Evolutionary conservation across 2,797 vertebrate genomes (phyloP), one percentile per base, ranked within the genome.

Genomic region (Poecilia picta): DNA sequence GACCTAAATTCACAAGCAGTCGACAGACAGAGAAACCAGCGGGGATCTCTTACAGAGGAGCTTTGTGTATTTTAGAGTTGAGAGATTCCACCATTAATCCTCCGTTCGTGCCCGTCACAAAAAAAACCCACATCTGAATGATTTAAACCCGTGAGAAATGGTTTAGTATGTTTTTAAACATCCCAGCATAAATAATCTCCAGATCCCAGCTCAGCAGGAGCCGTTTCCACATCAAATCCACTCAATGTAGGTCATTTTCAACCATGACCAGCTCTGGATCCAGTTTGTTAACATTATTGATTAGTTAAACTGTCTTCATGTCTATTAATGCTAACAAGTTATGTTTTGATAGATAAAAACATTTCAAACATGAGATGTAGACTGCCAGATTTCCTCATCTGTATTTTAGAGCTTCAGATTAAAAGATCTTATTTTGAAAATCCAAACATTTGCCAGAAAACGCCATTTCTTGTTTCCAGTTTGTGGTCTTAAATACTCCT

Each of bases 1-100:
- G 51, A 90, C 87, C 85, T 81, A 71, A 84, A 87, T 87, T 86
- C 76, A 83, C 2, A 70, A 76, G 76, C 75, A 72, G 78, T 36
- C 1, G 1, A 79, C 46, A 75, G 83, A 79, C 73, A 46, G 46
- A 82, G 73, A 81, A 55, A 41, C 33, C 77, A 74, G 31, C 11
- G 8, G 78, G 64, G 79, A 81, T 78, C 57, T 83, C 72, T 72
- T 2, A 25, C 33, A 74, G 80, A 51, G 43, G 74, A 75, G 51
- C 10, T 57, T 85, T 66, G 72, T 45, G 49, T 87, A 81, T 75
- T 82, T 78, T 59, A 82, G 23, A 36, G 5, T n/a, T 28, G 41
- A 73, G 55, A 84, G 77, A 82, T 78, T 80, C 53, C 71, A 80
- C 5, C 46, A 43, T 28, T 53, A 39, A 81, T 75, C 80, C 53